Evolutionary conservation across 2,888 invertebrate genomes (phyloP), one percentile per base, ranked within the genome.

Genomic region (Drosophila neonasuta): DNA sequence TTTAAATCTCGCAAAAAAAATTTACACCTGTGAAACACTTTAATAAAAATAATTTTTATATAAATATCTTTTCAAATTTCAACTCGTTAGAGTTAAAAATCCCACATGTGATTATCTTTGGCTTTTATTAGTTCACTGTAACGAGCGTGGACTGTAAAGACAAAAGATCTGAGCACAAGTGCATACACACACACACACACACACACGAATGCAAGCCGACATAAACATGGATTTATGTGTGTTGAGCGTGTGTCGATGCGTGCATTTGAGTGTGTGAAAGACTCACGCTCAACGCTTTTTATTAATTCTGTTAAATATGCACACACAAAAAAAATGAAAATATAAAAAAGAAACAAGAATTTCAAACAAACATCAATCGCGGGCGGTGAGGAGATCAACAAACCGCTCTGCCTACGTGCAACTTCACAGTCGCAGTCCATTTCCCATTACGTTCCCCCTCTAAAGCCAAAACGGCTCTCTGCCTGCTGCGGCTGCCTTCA

Each of bases 261-360:
- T 62, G 45, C 8, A 58, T 68, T 55, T 49, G 60, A 65, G 73
- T 68, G 75, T 75, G 75, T 71, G 64, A 80, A 73, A 76, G 50
- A 62, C 78, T 80, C 71, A 67, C 74, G 68, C 68, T 65, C 61
- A 72, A 68, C 68, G 70, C 67, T 70, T 72, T 86, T 72, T 71
- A 66, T 70, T 73, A 74, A 80, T 73, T 80, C 54, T 70, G 75
- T 71, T 83, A 77, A 76, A 69, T 68, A 72, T 71, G 74, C 66
- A 71, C 66, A 71, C 65, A 70, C 15, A 59, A 15, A 39, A 49
- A 10, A 54, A 46, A 51, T 24, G 20, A 58, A 68, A 10, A 54
- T 46, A 51, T 24, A 29, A 58, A 68, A 66, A 67, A 65, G 54
- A 63, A 70, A 70, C 64, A 79, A 73, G 77, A 78, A 78, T 79